Conservation (phyloP, 92 coral and sea anemone genomes). For the Epizoanthus rinbou region DNA sequence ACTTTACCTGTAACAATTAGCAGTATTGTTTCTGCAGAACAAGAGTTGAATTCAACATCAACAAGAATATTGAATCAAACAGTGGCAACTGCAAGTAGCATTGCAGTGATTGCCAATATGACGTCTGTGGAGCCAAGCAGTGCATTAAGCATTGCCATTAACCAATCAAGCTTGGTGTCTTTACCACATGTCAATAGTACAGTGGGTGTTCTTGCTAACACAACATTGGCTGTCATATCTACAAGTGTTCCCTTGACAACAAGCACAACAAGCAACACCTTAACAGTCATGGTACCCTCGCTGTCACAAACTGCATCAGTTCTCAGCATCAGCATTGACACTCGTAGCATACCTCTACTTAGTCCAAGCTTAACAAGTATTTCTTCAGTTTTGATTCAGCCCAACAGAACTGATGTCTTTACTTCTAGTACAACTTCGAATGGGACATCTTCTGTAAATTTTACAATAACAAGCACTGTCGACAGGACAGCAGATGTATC, state of each 20-base stretch:
- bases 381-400: slow-evolving; percentile 16
- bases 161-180: background rate
- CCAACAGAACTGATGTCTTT: slow-evolving; percentile 7
- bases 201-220: background rate
- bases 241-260: background rate
- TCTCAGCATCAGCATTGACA: background rate
- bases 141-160: background rate
- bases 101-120: background rate
- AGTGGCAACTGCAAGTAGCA: background rate
- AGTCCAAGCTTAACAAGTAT: slow-evolving; percentile 4
- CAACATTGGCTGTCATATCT: background rate
- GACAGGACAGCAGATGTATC: slow-evolving; percentile 1
- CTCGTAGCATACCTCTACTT: background rate
- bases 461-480: background rate
- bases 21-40: background rate
- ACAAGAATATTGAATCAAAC: slow-evolving; percentile 2
- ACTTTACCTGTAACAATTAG: background rate
- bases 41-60: background rate
- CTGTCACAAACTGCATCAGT: background rate
- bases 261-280: too few species aligned
- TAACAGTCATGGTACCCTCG: background rate
- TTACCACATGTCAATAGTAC: background rate
- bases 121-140: background rate
- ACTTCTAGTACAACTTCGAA: slow-evolving; percentile 9
- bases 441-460: background rate